Evolutionary conservation across 2,113 vertebrate species (phyloP).

Genomic region (Brienomyrus brachyistius): DNA sequence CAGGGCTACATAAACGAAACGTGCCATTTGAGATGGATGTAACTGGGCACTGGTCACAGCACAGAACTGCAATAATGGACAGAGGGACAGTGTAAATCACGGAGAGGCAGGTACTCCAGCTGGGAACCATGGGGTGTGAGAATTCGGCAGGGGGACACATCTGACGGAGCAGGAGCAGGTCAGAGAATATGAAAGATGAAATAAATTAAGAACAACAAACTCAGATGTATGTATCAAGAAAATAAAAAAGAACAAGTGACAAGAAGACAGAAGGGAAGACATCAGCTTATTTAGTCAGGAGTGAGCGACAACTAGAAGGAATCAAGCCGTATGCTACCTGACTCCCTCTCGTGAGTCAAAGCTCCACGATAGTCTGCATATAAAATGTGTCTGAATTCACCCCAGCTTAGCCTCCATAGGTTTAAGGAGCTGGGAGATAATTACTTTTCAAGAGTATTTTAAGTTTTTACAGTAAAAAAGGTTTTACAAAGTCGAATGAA

Average conservation of each 20-base stretch:
- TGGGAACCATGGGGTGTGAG: background rate
- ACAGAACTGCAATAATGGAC: conserved; percentile 45
- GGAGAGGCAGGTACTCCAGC: background rate
- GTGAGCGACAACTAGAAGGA: background rate
- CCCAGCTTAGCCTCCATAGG: conserved; percentile 33
- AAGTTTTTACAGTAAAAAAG: background rate
- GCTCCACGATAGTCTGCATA: conserved; percentile 42
- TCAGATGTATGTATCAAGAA: background rate
- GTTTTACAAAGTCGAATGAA: background rate
- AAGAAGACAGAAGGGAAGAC: background rate
- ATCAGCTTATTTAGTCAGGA: background rate
- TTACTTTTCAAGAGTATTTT: conserved; percentile 24
- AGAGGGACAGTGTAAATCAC: conserved; percentile 25
- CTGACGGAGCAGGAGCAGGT: background rate
- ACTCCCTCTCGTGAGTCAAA: background rate
- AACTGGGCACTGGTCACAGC: conserved; percentile 38
- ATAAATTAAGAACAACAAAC: background rate
- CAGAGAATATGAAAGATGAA: background rate
- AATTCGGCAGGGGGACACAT: background rate
- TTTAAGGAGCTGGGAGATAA: conserved; percentile 32
- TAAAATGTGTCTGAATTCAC: conserved; percentile 44
- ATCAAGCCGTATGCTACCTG: background rate
- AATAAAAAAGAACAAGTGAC: background rate
- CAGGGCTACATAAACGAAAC: background rate
- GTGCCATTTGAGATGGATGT: conserved; percentile 27